A percentile compares a stretch with the other conserved stretches of the same genome.
Evolutionary conservation across 2,888 invertebrate genomes (phyloP).

Genomic region (Oegoconia quadripuncta): DNA sequence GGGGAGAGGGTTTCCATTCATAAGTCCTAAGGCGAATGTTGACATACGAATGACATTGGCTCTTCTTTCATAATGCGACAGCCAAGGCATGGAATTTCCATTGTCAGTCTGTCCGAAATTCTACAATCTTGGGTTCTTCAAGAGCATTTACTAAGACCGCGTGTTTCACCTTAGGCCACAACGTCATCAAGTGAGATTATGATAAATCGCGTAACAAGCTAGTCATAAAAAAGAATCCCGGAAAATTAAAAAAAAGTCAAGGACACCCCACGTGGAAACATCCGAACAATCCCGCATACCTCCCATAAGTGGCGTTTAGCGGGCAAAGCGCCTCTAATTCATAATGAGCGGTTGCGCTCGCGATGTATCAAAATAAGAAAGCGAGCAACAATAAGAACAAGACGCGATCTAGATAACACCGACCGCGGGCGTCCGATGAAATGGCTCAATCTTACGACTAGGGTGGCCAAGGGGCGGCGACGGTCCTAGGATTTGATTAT

Average conservation of each 20-base stretch:
- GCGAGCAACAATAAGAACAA: conserved; percentile 35
- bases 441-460: conserved; percentile 58
- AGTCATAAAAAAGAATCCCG: background rate
- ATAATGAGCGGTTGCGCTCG: conserved; percentile 59
- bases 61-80: no score
- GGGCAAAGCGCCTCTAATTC: conserved; percentile 58
- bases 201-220: background rate
- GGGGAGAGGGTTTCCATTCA: no score
- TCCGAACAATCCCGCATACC: conserved; percentile 28
- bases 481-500: background rate
- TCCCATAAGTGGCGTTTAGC: conserved; percentile 28
- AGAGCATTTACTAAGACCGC: no score
- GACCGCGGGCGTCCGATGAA: conserved; percentile 53
- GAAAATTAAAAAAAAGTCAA: background rate
- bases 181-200: no score
- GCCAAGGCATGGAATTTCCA: no score
- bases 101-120: no score
- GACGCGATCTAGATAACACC: conserved; percentile 50
- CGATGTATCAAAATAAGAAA: conserved; percentile 44
- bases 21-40: no score
- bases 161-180: no score
- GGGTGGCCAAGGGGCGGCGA: conserved; percentile 22
- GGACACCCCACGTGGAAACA: background rate
- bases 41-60: no score
- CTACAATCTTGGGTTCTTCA: no score